Evolutionary conservation across 2,888 invertebrate genomes (phyloP).

Genomic region (Eustalomyia histrio): DNA sequence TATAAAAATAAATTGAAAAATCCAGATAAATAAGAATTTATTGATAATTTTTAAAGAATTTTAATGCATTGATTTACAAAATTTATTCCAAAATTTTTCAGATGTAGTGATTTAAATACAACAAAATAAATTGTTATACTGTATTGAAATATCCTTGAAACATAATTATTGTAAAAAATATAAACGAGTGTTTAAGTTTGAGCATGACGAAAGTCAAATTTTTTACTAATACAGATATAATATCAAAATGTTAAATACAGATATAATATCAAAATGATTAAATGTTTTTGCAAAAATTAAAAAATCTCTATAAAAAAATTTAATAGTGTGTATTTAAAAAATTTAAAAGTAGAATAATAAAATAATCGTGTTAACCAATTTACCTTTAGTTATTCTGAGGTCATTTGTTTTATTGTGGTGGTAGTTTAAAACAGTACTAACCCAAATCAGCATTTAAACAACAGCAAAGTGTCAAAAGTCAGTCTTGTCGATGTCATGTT

Average conservation of each 20-base stretch:
- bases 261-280: not conserved
- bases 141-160: constrained; percentile 28
- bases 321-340: constrained; percentile 6
- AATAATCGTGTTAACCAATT: too few relatives aligned
- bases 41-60: not conserved
- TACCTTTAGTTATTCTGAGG: not conserved
- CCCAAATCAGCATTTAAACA: constrained; percentile 35
- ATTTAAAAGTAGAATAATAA: not conserved
- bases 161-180: constrained; percentile 7
- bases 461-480: constrained; percentile 19
- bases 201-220: constrained; percentile 3
- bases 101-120: not conserved
- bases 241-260: not conserved
- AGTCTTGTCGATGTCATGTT: constrained; percentile 45
- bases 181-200: not conserved
- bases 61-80: not conserved
- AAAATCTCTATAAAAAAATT: not conserved
- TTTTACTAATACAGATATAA: not conserved
- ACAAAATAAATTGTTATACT: constrained; percentile 16
- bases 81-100: not conserved
- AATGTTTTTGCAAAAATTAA: constrained; percentile 5
- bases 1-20: not conserved
- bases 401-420: not conserved
- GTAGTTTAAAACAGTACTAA: constrained; percentile 31
- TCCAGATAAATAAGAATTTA: not conserved